Conservation (phyloP, 35 echinoderm and acorn worm species). For the Nesometra sesokonis region DNA sequence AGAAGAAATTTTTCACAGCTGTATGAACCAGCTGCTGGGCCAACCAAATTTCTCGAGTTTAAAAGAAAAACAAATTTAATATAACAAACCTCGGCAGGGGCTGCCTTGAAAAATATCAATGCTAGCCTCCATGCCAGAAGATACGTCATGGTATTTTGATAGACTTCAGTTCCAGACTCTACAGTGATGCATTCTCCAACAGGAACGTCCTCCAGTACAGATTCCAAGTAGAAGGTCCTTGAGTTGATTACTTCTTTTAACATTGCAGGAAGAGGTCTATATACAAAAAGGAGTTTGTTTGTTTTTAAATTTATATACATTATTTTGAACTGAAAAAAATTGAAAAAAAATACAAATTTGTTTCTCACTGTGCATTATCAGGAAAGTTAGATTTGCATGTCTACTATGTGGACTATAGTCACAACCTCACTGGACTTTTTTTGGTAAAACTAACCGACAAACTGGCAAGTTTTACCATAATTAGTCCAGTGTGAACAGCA, state of each 20-base stretch:
- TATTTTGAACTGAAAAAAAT: too few species aligned
- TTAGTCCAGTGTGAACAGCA: too few species aligned
- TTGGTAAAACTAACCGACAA: too few species aligned
- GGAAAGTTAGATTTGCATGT: too few species aligned
- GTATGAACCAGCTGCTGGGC: too few species aligned
- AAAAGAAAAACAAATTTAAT: background rate
- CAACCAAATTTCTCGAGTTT: background rate
- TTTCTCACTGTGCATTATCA: too few species aligned
- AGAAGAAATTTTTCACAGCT: too few species aligned
- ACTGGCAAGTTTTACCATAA: too few species aligned
- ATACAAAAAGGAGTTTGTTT: too few species aligned
- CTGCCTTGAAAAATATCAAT: conserved; percentile 58
- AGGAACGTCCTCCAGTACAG: conserved; percentile 31
- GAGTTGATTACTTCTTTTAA: conserved; percentile 48
- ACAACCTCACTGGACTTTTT: too few species aligned
- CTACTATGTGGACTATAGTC: too few species aligned
- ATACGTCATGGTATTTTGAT: conserved; percentile 44
- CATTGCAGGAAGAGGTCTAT: conserved; percentile 51
- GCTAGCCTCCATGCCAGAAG: conserved; percentile 72
- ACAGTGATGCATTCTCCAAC: conserved; percentile 60
- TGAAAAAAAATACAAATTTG: too few species aligned
- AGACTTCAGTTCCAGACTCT: conserved; percentile 51
- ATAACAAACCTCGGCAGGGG: conserved; percentile 50
- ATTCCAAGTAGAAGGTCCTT: conserved; percentile 37
- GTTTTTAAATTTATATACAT: background rate